These are phyloP conservation scores for Progne subis DNA, from an alignment of 2,113 vertebrate species.

Conservation along the genomic window DNA sequence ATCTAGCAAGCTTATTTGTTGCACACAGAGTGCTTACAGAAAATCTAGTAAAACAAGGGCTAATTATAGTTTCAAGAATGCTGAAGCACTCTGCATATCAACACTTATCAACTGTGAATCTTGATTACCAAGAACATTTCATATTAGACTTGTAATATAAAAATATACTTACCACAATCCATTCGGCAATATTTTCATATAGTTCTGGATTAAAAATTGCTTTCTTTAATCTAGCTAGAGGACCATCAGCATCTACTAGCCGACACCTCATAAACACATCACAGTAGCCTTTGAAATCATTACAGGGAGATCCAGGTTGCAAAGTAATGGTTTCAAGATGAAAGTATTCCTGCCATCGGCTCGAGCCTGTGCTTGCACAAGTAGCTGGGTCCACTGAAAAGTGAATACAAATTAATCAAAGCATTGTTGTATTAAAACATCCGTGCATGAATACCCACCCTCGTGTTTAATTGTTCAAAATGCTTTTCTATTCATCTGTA, in stretches of 20 bases:
- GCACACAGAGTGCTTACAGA: neutral
- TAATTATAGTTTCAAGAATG: neutral
- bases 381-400: constrained; percentile 79
- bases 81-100: neutral
- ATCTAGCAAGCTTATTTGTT: neutral
- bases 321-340: constrained; percentile 80
- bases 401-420: neutral
- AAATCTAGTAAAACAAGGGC: neutral
- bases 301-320: constrained; percentile 96
- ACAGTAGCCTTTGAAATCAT: constrained; percentile 97
- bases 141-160: neutral
- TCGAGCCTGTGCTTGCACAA: constrained; percentile 91
- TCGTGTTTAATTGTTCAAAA: neutral
- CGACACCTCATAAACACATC: constrained; percentile 96
- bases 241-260: constrained; percentile 95
- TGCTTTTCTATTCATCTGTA: neutral
- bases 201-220: constrained; percentile 95
- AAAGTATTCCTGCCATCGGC: constrained; percentile 79
- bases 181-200: constrained; percentile 95
- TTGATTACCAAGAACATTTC: neutral
- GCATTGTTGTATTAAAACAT: neutral
- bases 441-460: accelerated
- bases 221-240: constrained; percentile 94
- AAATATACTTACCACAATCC: constrained; percentile 89
- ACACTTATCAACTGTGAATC: neutral